These are phyloP conservation scores for Yoshiicerus persimilis DNA, from an alignment of 1,140 invertebrate species.

Conservation along the genomic window DNA sequence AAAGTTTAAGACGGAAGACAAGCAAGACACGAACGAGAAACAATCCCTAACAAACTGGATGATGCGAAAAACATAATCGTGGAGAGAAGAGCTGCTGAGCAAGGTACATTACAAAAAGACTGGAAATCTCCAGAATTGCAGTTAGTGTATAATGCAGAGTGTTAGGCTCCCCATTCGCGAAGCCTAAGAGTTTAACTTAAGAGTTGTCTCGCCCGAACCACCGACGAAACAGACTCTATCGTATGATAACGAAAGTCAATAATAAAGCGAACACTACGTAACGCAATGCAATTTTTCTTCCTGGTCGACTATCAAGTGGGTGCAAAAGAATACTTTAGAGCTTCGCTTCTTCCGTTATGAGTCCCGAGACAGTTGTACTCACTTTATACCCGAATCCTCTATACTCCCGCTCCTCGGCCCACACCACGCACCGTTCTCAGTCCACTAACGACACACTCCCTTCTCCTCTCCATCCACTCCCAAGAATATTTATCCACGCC, in stretches of 20 bases:
- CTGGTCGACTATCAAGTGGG: slow-evolving; percentile 40
- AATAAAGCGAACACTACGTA: slow-evolving; percentile 21
- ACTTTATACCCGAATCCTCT: slow-evolving; percentile 6
- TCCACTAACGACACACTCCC: neutral
- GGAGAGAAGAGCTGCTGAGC: neutral
- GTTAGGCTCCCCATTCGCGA: too few species aligned
- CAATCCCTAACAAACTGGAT: neutral
- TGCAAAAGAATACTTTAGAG: slow-evolving; percentile 39
- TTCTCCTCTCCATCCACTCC: neutral
- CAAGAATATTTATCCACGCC: slow-evolving; percentile 12
- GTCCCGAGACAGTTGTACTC: slow-evolving; percentile 45
- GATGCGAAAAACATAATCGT: neutral
- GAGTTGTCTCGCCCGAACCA: neutral
- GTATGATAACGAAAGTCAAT: slow-evolving; percentile 26
- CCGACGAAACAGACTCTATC: neutral
- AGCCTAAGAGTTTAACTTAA: too few species aligned
- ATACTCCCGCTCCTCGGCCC: neutral
- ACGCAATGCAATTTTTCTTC: slow-evolving; percentile 36
- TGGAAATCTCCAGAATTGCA: neutral
- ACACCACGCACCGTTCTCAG: neutral
- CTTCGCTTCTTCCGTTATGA: slow-evolving; percentile 33
- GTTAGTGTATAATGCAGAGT: neutral
- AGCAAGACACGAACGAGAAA: neutral
- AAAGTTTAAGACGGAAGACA: neutral
- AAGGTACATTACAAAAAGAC: neutral